A percentile compares a stretch with the other conserved stretches of the same genome.
Evolutionary conservation across 2,797 vertebrate genomes (phyloP).

Genomic region (Scarus forsteni): DNA sequence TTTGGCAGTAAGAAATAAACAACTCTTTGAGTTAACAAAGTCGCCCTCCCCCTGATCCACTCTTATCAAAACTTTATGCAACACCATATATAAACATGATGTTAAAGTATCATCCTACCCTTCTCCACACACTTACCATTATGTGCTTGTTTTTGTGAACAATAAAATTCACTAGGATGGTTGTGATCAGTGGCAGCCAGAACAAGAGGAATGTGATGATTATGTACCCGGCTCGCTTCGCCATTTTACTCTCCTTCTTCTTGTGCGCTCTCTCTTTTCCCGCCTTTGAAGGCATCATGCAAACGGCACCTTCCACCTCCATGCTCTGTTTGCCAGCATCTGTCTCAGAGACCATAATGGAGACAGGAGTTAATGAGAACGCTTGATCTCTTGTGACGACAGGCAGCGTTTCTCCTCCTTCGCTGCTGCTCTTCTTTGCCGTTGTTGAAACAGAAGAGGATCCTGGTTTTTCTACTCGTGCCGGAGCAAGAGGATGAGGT

Average conservation of each 20-base stretch:
- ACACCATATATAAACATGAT: no score
- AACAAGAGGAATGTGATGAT: slow-evolving; percentile 83
- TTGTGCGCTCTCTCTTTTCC: slow-evolving; percentile 74
- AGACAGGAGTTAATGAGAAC: slow-evolving; percentile 30
- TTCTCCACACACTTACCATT: slow-evolving; percentile 63
- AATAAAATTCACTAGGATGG: slow-evolving; percentile 70
- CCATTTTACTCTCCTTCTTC: slow-evolving; percentile 83
- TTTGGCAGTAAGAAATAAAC: no score
- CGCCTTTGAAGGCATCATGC: slow-evolving; percentile 82
- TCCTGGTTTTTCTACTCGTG: slow-evolving; percentile 32
- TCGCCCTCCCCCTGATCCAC: no score
- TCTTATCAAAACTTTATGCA: no score
- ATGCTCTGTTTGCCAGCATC: slow-evolving; percentile 4
- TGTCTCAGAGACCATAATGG: slow-evolving; percentile 25
- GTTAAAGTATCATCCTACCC: background rate
- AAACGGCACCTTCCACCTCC: slow-evolving; percentile 76
- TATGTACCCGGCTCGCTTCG: slow-evolving; percentile 85
- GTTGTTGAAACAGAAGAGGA: slow-evolving; percentile 30
- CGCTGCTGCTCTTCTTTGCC: slow-evolving; percentile 4
- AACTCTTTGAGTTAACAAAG: no score
- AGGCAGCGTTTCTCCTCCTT: slow-evolving; percentile 15
- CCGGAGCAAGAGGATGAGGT: background rate
- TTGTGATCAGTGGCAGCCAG: slow-evolving; percentile 83
- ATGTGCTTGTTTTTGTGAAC: slow-evolving; percentile 41
- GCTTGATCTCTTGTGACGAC: slow-evolving; percentile 32